These are phyloP conservation scores for Pseudochirops corinnae DNA, from an alignment of 2,797 vertebrate species.

Conservation along the genomic window DNA sequence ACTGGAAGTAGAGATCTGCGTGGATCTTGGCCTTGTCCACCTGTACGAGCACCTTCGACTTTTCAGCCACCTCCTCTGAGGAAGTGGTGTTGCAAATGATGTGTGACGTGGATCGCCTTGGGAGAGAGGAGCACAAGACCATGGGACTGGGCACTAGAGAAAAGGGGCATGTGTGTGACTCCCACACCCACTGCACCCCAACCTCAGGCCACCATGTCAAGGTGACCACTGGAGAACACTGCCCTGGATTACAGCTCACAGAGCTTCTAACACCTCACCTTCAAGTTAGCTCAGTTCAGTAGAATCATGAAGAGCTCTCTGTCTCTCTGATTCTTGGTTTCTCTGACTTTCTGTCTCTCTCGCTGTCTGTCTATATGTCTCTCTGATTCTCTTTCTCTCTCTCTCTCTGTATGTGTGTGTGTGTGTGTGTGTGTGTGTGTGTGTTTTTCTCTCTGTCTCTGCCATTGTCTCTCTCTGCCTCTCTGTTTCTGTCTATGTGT, in stretches of 20 bases:
- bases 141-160: neutral
- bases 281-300: neutral
- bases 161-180: fast-evolving
- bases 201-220: neutral
- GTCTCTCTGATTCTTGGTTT: neutral
- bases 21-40: slow-evolving; percentile 95
- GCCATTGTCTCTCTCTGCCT: neutral
- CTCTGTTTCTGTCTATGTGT: neutral
- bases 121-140: neutral
- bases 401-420: no score
- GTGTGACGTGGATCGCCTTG: slow-evolving; percentile 92
- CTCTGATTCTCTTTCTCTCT: neutral
- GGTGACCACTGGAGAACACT: fast-evolving
- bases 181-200: fast-evolving
- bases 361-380: neutral
- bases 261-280: neutral
- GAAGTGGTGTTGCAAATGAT: slow-evolving; percentile 95
- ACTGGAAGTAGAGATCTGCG: slow-evolving; percentile 94
- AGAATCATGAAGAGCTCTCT: neutral
- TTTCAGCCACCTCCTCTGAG: slow-evolving; percentile 90
- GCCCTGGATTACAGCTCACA: no score
- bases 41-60: slow-evolving; percentile 93
- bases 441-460: neutral
- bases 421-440: no score
- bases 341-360: neutral